Evolutionary conservation across 2,888 invertebrate genomes (phyloP).

Genomic region (Lymantria monacha): DNA sequence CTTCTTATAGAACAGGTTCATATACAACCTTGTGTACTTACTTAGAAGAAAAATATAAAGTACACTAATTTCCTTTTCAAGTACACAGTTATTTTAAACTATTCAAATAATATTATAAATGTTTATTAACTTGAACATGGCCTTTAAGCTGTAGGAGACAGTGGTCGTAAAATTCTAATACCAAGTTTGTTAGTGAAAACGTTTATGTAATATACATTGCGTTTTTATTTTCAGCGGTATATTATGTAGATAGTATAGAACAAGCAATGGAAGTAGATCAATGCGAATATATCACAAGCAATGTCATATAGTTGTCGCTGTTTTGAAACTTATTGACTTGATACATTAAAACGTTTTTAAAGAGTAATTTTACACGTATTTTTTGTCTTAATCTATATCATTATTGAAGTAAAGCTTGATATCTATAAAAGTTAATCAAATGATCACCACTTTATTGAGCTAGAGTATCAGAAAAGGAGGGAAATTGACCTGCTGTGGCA

Average conservation of each 20-base stretch:
- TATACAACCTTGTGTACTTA: too few species aligned
- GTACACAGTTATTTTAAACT: too few species aligned
- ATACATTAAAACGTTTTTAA: neutral
- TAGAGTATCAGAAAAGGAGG: too few species aligned
- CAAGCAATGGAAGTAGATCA: constrained; percentile 58
- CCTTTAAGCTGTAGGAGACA: constrained; percentile 15
- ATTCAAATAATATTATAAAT: constrained; percentile 2
- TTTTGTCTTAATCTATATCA: neutral
- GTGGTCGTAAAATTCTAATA: constrained; percentile 44
- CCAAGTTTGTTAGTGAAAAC: constrained; percentile 49
- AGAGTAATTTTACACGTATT: neutral
- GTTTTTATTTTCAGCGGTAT: constrained; percentile 35
- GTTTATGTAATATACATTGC: constrained; percentile 49
- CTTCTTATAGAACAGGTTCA: too few species aligned
- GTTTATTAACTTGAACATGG: constrained; percentile 8
- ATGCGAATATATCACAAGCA: constrained; percentile 58
- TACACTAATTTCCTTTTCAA: too few species aligned
- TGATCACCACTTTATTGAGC: neutral
- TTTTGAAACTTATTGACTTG: constrained; percentile 60
- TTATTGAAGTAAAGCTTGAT: neutral
- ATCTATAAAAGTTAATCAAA: neutral
- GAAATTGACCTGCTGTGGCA: too few species aligned
- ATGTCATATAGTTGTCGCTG: constrained; percentile 54
- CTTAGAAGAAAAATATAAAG: too few species aligned
- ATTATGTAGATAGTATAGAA: constrained; percentile 43